Base-by-base conservation (phyloP, 2,888 invertebrate species). In the Drosophila mayaguana region DNA sequence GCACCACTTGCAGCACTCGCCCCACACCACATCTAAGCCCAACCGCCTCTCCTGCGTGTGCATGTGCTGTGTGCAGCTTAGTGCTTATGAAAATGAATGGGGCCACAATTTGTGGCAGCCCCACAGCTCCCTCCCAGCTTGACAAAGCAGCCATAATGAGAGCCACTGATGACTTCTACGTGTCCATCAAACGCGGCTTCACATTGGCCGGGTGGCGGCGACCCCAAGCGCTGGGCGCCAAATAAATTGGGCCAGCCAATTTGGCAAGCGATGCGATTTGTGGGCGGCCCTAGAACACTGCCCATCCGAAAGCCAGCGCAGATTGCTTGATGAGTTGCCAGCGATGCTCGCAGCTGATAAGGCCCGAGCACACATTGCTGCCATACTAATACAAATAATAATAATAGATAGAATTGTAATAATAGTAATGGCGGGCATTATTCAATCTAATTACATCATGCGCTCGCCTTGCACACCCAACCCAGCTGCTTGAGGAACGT, bases 91-190 rank as follows among this genome's bases (percentile, higher is more conserved):
- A 80, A 80, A 79, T 79, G 62, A 76, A 79, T 79, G 80, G 63
- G 80, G 63, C 66, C 68, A 72, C 77, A 70, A 76, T 63, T 80
- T 76, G 71, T 66, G 75, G 56, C 57, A 55, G 36, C 32, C 12
- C 25, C 43, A 28, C 38, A 18, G 11, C 43, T 45, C 16, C 46
- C 18, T 0, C 14, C 40, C 56, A 14, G 12, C 3, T 22, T 34
- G 36, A 53, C 12, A 50, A 42, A 18, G 25, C 50, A 28, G 25
- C 53, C 62, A 69, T 80, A 80, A 79, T 79, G 72, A 80, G 76
- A 61, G 64, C 72, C 79, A 72, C 77, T 79, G 79, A 80, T 76
- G 78, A 79, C 70, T 76, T 80, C 63, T 80, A 80, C 80, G 79
- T 80, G 80, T 76, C 77, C 77, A 73, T 80, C 80, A 73, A 63